A percentile compares a stretch with the other conserved stretches of the same genome.
phyloP scores from a whole-genome alignment of 2,113 vertebrate species.

The Eurypyga helias region DNA sequence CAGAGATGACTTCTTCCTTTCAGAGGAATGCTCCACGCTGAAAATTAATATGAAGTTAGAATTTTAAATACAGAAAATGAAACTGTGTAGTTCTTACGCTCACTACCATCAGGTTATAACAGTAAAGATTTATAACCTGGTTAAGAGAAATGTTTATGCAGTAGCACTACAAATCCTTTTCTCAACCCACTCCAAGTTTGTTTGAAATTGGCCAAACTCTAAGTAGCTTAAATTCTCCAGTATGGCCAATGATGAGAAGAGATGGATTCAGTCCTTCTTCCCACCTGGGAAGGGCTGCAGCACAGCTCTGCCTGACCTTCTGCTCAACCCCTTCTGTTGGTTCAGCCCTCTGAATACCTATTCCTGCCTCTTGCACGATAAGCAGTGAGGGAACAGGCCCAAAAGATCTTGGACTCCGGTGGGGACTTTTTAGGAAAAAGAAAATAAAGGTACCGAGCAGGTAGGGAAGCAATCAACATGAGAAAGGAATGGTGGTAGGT shows the following conservation, averaged over 20 bases:
- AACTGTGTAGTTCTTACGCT: not conserved
- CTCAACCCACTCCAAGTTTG: not conserved
- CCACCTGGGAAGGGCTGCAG: not conserved
- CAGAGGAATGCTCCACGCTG: not conserved
- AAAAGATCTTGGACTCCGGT: not conserved
- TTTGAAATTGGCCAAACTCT: not conserved
- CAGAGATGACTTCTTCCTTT: not conserved
- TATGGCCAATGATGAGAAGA: not conserved
- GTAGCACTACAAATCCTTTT: too few relatives aligned
- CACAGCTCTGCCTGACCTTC: accelerated
- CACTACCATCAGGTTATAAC: not conserved
- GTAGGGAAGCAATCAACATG: not conserved
- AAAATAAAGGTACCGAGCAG: not conserved
- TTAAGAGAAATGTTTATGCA: not conserved
- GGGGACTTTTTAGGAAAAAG: not conserved
- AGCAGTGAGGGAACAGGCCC: not conserved
- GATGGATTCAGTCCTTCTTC: not conserved
- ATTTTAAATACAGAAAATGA: not conserved
- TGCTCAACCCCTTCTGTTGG: not conserved
- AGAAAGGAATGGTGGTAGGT: too few relatives aligned
- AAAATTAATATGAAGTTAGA: not conserved
- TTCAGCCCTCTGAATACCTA: not conserved
- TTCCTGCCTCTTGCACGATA: not conserved
- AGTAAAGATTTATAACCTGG: not conserved
- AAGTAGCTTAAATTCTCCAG: not conserved